Evolutionary conservation across 2,113 vertebrate species (phyloP), one percentile per base, ranked within the genome.

Genomic region (Onychostoma macrolepis): DNA sequence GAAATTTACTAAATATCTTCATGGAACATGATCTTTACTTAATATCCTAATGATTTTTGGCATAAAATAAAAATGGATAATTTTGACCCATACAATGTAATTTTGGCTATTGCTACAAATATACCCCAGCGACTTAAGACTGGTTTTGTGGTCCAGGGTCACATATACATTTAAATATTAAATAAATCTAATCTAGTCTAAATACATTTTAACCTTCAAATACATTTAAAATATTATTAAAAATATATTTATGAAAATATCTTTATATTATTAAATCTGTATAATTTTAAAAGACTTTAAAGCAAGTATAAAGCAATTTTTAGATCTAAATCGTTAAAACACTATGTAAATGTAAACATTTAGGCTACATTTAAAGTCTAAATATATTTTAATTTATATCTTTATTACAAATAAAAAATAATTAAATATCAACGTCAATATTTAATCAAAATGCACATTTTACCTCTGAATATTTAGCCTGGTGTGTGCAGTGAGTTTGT

Each of bases 401-500:
- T 75, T n/a, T 26, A 15, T 10, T 0, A n/a, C 7, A 58, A n/a
- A 58, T n/a, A n/a, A 53, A 4, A 36, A 36, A 36, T 36, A 36
- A n/a, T 53, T 1, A 56, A 6, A 56, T 56, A 7, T 21, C n/a
- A 50, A 21, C 30, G 2, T 21, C 2, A 53, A 17, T 24, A 24
- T 38, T 56, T 19, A 5, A 53, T 8, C 33, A 38, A 58, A 80
- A 58, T 58, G 4, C 11, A 24, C 24, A n/a, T 80, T 5, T n/a
- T 26, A 41, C 21, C 8, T 33, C 17, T 38, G 13, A 56, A 80
- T 38, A 13, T 80, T 41, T 79, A 36, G 43, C 24, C 38, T 26
- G 48, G 28, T 76, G 71, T 41, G 41, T 84, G 61, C 61, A 45
- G 58, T 38, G 33, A 11, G 33, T 53, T 67, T 76, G 69, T 71